Conservation (phyloP, 1,140 invertebrate genomes). For the Mylabris phalerata region DNA sequence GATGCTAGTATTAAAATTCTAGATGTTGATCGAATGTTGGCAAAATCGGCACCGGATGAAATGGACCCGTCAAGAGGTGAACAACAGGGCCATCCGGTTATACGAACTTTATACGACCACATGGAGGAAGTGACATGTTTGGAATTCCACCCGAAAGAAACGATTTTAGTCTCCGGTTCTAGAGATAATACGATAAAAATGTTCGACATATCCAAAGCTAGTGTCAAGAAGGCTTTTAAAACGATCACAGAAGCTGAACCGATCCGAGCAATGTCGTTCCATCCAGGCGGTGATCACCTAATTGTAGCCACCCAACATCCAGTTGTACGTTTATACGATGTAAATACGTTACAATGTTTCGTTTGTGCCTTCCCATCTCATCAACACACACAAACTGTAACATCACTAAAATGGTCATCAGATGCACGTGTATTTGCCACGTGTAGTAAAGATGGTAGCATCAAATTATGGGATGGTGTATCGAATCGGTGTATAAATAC, state of each 20-base stretch:
- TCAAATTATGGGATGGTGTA: constrained; percentile 95
- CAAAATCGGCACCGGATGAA: constrained; percentile 84
- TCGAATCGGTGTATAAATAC: constrained; percentile 93
- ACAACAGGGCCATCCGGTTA: constrained; percentile 93
- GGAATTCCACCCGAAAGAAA: constrained; percentile 93
- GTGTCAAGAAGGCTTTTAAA: constrained; percentile 95
- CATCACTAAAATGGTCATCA: constrained; percentile 58
- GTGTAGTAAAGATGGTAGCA: constrained; percentile 85
- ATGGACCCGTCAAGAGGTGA: constrained; percentile 66
- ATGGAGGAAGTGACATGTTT: constrained; percentile 94
- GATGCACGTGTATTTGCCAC: constrained; percentile 85
- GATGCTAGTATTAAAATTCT: constrained; percentile 99
- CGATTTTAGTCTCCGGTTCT: constrained; percentile 89
- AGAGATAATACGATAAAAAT: constrained; percentile 91
- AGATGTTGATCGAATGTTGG: constrained; percentile 96
- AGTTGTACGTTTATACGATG: constrained; percentile 86
- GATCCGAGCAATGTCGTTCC: constrained; percentile 84
- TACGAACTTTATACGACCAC: constrained; percentile 97
- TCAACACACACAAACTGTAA: constrained; percentile 84
- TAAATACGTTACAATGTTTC: constrained; percentile 93
- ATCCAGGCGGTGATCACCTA: constrained; percentile 91
- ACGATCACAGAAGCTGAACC: constrained; percentile 87
- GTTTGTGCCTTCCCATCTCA: constrained; percentile 85
- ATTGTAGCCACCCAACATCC: constrained; percentile 91
- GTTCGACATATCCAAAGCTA: constrained; percentile 97